Evolutionary conservation across 2,113 vertebrate genomes (phyloP), one percentile per base, ranked within the genome.

Genomic region (Tychaedon coryphoeus): DNA sequence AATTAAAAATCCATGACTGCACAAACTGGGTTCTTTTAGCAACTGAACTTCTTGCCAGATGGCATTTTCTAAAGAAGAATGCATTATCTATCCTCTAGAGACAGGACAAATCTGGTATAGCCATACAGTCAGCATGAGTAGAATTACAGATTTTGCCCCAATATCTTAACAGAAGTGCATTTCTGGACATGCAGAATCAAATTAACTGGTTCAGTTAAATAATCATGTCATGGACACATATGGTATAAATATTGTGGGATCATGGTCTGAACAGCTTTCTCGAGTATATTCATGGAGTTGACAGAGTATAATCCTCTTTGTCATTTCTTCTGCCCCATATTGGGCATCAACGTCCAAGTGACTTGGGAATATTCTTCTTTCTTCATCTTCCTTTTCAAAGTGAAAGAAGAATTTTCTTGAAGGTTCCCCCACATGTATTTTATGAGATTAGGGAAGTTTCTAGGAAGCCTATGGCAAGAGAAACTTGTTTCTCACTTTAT

Each of bases 261-360:
- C 12, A 8, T 22, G 8, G 12, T 25, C 60, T 77, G 17, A 91
- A n/a, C 14, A 61, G 22, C 4, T 12, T 78, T 81, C n/a, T 61
- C 29, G 15, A 81, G 5, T 73, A 78, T 10, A 31, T 60, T 85
- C 19, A 18, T n/a, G 24, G 18, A 51, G 20, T 3, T 58, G 7
- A 40, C 28, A 42, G 28, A 57, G 13, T 0, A 0, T 61, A 76
- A 73, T 72, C 14, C 3, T 56, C 17, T 75, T 74, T 47, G 8
- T 22, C 8, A 9, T 45, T 88, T 23, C 6, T 65, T 88, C 33
- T 73, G 11, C 38, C 86, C 28, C 12, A 2, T 38, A 66, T 23
- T 57, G 19, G 8, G 71, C 1, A 4, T 43, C 25, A 62, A 78
- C 10, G 25, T 60, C 13, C 15, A 57, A 64, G 8, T 33, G 12